Conservation (phyloP, 53 echinoderm and acorn worm genomes). For the Echinometra lucunter region DNA sequence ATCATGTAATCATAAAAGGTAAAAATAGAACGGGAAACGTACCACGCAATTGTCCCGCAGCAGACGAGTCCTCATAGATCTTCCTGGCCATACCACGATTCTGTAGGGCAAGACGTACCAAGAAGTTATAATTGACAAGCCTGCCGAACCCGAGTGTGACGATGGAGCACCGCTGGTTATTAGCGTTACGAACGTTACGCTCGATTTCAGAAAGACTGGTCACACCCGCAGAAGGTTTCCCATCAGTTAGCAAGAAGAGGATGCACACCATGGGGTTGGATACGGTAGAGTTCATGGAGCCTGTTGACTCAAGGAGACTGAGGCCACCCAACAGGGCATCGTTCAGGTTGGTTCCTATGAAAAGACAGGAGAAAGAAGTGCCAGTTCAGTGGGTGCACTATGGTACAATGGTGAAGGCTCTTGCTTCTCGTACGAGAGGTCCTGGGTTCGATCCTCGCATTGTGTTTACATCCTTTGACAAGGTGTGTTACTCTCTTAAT, state of each 20-base stretch:
- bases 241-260: conserved; percentile 93
- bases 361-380: not conserved
- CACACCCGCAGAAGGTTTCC: conserved; percentile 85
- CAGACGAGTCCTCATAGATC: conserved; percentile 86
- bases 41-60: conserved; percentile 77
- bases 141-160: conserved; percentile 87
- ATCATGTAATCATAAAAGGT: not conserved
- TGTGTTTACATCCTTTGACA: too few species aligned
- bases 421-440: too few species aligned
- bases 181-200: conserved; percentile 79
- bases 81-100: conserved; percentile 92
- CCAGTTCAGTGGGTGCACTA: too few species aligned
- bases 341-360: conserved; percentile 93
- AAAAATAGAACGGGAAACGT: not conserved
- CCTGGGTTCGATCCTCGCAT: too few species aligned
- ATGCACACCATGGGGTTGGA: conserved; percentile 86
- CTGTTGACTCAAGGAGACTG: conserved; percentile 78
- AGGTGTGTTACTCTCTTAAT: too few species aligned
- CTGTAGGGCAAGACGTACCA: conserved; percentile 88
- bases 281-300: conserved; percentile 77
- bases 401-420: too few species aligned
- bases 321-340: conserved; percentile 89
- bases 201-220: conserved; percentile 82
- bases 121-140: conserved; percentile 93
- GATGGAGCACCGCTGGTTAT: conserved; percentile 83